These are phyloP conservation scores for Chalcis sispes DNA, from an alignment of 2,888 invertebrate genomes.

Conservation along the genomic window DNA sequence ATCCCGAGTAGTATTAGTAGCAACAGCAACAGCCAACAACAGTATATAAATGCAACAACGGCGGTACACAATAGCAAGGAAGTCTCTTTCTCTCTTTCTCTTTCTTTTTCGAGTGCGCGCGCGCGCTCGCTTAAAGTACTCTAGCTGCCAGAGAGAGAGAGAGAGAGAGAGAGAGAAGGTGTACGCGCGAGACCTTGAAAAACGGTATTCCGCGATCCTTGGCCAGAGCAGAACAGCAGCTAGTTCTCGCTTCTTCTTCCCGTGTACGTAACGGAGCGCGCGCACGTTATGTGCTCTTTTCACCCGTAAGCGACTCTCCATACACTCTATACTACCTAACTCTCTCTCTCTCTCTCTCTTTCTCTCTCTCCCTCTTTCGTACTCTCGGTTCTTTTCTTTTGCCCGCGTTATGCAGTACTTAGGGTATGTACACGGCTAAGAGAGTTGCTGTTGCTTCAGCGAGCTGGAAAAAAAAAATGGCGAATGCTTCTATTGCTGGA, in stretches of 20 bases:
- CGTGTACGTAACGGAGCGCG: slow-evolving; percentile 55
- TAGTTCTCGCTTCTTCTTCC: slow-evolving; percentile 21
- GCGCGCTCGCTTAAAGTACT: no score
- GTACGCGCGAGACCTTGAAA: slow-evolving; percentile 54
- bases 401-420: no score
- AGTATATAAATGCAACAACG: not conserved
- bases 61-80: slow-evolving; percentile 45
- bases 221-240: slow-evolving; percentile 31
- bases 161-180: slow-evolving; percentile 9
- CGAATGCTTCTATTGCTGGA: no score
- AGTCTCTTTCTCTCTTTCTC: slow-evolving; percentile 1
- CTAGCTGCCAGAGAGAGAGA: no score
- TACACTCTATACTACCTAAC: not conserved
- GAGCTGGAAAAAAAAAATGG: no score
- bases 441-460: no score
- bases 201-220: slow-evolving; percentile 57
- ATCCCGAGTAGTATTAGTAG: no score
- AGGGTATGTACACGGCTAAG: no score
- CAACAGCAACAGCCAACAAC: not conserved
- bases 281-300: no score
- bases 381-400: not conserved
- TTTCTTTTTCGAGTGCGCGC: not conserved
- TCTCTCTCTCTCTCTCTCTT: not conserved
- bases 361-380: not conserved
- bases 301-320: not conserved